A percentile compares a stretch with the other conserved stretches of the same genome.
These are phyloP conservation scores for Passer montanus DNA, from an alignment of 2,113 vertebrate genomes.

Conservation along the genomic window DNA sequence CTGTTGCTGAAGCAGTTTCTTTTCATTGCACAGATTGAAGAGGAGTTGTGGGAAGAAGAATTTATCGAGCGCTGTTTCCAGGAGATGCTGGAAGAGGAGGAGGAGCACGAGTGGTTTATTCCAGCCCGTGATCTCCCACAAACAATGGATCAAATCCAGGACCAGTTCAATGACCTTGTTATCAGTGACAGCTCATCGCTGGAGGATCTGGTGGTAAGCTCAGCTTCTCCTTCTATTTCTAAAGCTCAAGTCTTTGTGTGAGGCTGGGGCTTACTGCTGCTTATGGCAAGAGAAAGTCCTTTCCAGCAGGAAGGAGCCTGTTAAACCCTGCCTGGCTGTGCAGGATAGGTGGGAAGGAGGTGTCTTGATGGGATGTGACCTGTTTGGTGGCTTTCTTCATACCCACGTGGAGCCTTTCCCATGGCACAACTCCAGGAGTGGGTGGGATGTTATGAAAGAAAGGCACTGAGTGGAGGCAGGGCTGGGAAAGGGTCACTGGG, in stretches of 20 bases:
- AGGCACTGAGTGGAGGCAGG: background rate
- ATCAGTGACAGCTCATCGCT: constrained; percentile 82
- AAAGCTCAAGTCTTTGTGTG: background rate
- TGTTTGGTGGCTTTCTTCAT: background rate
- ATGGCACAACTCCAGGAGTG: background rate
- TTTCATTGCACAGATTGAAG: constrained; percentile 79
- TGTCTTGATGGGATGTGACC: background rate
- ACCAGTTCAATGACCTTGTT: constrained; percentile 85
- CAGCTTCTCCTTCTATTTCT: constrained; percentile 32
- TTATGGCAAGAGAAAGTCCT: background rate
- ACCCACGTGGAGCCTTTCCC: background rate
- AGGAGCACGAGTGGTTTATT: constrained; percentile 92
- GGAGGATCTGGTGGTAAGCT: constrained; percentile 84
- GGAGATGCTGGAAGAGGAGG: constrained; percentile 93
- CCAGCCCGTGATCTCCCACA: constrained; percentile 90
- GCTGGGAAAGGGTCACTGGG: background rate
- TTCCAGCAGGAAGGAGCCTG: background rate
- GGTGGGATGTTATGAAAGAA: background rate
- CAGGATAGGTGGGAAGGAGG: background rate
- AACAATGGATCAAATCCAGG: constrained; percentile 84
- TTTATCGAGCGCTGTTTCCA: constrained; percentile 93
- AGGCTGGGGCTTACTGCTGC: background rate
- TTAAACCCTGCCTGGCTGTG: background rate
- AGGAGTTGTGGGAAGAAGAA: constrained; percentile 94
- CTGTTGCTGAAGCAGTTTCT: background rate